Conservation (phyloP, 1,140 invertebrate species). For the Chironomus tepperi region DNA sequence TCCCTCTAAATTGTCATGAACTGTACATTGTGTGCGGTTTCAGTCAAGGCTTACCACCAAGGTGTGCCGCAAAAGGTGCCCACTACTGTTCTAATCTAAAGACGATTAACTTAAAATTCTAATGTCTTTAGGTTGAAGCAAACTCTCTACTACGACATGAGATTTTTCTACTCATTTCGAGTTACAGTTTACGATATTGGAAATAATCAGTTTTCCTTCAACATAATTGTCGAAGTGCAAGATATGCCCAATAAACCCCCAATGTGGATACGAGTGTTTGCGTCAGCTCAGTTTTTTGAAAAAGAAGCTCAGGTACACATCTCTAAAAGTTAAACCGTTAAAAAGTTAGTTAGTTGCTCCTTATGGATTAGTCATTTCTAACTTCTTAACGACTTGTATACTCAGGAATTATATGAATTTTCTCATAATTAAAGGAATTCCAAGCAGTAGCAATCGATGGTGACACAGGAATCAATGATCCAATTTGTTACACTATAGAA, state of each 20-base stretch:
- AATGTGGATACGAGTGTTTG: slow-evolving; percentile 43
- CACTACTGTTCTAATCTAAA: too few relatives aligned
- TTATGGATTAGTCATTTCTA: slow-evolving; percentile 25
- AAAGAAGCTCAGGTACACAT: slow-evolving; percentile 35
- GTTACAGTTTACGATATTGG: slow-evolving; percentile 39
- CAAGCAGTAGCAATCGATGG: slow-evolving; percentile 45
- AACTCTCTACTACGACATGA: slow-evolving; percentile 27
- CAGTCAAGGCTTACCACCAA: too few relatives aligned
- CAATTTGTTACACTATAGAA: slow-evolving; percentile 42
- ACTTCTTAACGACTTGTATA: too few relatives aligned
- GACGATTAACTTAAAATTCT: too few relatives aligned
- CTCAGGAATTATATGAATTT: too few relatives aligned
- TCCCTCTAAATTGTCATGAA: too few relatives aligned
- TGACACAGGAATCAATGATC: slow-evolving; percentile 44
- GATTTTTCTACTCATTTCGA: slow-evolving; percentile 27
- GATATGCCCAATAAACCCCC: slow-evolving; percentile 45
- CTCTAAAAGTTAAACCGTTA: not conserved
- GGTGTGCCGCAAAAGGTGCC: too few relatives aligned
- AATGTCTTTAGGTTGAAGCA: slow-evolving; percentile 25
- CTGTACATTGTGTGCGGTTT: too few relatives aligned
- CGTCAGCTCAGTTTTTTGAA: slow-evolving; percentile 44
- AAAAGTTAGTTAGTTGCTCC: not conserved
- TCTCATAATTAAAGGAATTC: too few relatives aligned
- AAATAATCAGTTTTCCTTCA: slow-evolving; percentile 40
- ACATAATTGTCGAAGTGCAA: slow-evolving; percentile 43